Conservation (phyloP, 2,113 vertebrate species). For the Aplodontia rufa region DNA sequence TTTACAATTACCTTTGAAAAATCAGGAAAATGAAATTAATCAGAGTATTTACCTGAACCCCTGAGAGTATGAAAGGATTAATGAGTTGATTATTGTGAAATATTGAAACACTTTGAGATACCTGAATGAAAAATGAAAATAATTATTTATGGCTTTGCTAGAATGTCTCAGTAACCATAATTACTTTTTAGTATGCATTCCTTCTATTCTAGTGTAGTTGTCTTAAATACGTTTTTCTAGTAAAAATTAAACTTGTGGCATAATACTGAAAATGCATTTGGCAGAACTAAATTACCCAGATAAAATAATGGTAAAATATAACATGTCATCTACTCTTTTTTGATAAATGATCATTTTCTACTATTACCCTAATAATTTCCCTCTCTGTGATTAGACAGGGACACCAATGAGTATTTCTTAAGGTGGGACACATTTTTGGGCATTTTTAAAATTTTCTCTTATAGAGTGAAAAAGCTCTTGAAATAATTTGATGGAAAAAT, state of each 20-base stretch:
- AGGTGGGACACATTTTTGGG: not conserved
- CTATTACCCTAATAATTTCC: slow-evolving; percentile 8
- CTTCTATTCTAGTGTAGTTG: not conserved
- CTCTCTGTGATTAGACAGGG: not conserved
- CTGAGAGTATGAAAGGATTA: slow-evolving; percentile 51
- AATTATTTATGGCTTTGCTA: slow-evolving; percentile 59
- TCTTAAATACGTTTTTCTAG: not conserved
- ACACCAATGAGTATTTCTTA: not conserved
- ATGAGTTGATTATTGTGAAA: slow-evolving; percentile 68
- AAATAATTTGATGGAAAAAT: slow-evolving; percentile 47
- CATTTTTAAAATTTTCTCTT: slow-evolving; percentile 20
- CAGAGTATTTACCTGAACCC: slow-evolving; percentile 45
- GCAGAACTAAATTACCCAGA: not conserved
- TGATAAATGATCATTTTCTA: slow-evolving; percentile 40
- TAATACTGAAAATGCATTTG: slow-evolving; percentile 30
- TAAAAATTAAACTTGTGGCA: slow-evolving; percentile 22
- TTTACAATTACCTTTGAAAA: slow-evolving; percentile 3
- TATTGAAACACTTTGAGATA: slow-evolving; percentile 48
- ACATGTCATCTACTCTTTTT: not conserved
- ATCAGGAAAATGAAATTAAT: slow-evolving; percentile 53
- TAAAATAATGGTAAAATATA: slow-evolving; percentile 22
- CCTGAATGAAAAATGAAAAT: slow-evolving; percentile 64
- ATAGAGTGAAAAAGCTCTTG: not conserved
- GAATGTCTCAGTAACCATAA: slow-evolving; percentile 50
- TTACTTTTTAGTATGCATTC: slow-evolving; percentile 2